A percentile compares a stretch with the other conserved stretches of the same genome.
Conservation (phyloP, 2,797 vertebrate genomes). For the Gymnopithys bicolor region DNA sequence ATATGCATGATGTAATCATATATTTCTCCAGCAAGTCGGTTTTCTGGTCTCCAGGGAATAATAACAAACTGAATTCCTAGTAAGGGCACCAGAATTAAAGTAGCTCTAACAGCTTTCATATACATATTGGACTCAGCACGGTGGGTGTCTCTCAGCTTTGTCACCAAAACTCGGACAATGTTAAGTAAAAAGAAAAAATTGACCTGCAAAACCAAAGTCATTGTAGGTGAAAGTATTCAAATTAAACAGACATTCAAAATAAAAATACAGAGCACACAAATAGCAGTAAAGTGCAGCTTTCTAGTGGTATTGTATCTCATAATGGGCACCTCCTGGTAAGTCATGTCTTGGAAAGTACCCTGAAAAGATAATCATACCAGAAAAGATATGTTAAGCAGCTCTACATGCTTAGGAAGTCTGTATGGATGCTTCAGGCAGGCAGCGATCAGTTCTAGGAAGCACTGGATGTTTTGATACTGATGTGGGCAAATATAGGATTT, state of each 20-base stretch:
- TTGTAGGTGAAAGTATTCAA: neutral
- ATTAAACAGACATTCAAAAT: neutral
- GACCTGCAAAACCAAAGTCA: slow-evolving; percentile 79
- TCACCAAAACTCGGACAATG: slow-evolving; percentile 94
- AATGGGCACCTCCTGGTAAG: neutral
- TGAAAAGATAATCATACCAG: neutral
- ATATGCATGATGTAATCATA: slow-evolving; percentile 98
- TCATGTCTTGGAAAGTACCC: neutral
- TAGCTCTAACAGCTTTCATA: slow-evolving; percentile 98
- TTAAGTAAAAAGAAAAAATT: slow-evolving; percentile 98
- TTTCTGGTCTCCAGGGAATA: slow-evolving; percentile 95
- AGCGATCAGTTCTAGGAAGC: neutral
- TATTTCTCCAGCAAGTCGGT: slow-evolving; percentile 90
- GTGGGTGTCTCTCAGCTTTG: slow-evolving; percentile 91
- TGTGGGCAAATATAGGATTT: neutral
- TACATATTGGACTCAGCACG: slow-evolving; percentile 95
- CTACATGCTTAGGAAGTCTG: neutral
- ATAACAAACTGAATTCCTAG: slow-evolving; percentile 97
- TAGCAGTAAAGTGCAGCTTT: neutral
- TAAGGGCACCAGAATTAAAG: slow-evolving; percentile 93
- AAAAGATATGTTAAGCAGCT: neutral
- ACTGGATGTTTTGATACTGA: neutral
- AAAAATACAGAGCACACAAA: neutral
- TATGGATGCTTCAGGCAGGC: neutral
- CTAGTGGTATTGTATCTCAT: neutral